Conservation (phyloP, 2,888 invertebrate species). For the Amorpha juglandis region DNA sequence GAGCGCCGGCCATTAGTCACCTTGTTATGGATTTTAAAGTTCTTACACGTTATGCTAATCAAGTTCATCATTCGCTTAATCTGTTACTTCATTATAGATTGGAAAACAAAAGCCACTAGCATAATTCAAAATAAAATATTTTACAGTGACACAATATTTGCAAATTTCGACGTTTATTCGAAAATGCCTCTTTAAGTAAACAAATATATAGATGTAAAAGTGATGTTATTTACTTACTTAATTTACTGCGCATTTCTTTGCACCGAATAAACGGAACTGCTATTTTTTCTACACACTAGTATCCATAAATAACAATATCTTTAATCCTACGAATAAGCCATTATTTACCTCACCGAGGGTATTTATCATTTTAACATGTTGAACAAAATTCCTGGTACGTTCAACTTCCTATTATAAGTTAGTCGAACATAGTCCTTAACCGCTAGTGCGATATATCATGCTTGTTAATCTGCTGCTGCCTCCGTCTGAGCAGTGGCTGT, state of each 20-base stretch:
- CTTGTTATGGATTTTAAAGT: too few species aligned
- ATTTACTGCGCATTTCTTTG: neutral
- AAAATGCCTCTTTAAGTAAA: too few species aligned
- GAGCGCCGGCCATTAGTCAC: too few species aligned
- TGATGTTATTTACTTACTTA: neutral
- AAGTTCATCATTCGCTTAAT: too few species aligned
- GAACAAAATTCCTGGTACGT: slow-evolving; percentile 35
- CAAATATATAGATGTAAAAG: too few species aligned
- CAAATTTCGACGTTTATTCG: too few species aligned
- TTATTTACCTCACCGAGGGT: slow-evolving; percentile 24
- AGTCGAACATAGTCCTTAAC: slow-evolving; percentile 38
- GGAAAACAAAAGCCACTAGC: too few species aligned
- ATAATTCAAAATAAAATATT: too few species aligned
- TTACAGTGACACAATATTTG: too few species aligned
- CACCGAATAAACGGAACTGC: neutral
- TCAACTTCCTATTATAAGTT: slow-evolving; percentile 38
- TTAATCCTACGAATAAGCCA: slow-evolving; percentile 27
- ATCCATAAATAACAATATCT: slow-evolving; percentile 13
- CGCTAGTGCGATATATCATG: slow-evolving; percentile 50
- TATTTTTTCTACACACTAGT: neutral
- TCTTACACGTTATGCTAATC: too few species aligned
- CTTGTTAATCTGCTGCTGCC: slow-evolving; percentile 47
- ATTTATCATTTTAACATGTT: slow-evolving; percentile 38
- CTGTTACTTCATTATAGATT: too few species aligned
- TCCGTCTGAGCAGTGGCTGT: slow-evolving; percentile 49